A percentile compares a stretch with the other conserved stretches of the same genome.
phyloP scores from a whole-genome alignment of 2,113 vertebrate species.

The Amblyornis subalaris region DNA sequence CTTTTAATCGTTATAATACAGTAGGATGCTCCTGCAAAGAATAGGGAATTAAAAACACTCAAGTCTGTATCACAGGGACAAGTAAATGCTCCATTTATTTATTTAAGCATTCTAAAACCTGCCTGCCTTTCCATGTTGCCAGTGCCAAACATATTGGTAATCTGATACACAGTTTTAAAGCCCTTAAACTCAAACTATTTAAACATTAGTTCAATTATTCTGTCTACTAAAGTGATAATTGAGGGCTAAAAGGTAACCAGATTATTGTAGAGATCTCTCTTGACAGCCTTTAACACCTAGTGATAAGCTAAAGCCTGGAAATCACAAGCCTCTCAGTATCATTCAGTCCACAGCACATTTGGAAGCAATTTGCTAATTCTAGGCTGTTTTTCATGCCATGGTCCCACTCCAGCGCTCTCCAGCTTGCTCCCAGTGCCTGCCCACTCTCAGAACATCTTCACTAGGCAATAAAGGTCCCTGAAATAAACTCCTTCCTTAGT shows the following conservation, averaged over 20 bases:
- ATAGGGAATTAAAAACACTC: background rate
- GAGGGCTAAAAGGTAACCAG: slow-evolving; percentile 3
- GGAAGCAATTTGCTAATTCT: background rate
- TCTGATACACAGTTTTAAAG: background rate
- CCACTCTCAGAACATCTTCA: background rate
- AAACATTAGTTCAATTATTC: background rate
- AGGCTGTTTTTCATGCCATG: background rate
- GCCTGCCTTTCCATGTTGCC: background rate
- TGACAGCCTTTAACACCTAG: background rate
- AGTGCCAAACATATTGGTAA: background rate
- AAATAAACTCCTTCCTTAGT: background rate
- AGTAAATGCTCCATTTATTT: background rate
- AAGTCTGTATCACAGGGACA: background rate
- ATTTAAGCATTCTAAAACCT: background rate
- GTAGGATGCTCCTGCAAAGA: background rate
- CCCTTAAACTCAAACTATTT: background rate
- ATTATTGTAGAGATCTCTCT: background rate
- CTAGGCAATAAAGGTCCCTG: background rate
- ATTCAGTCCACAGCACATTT: background rate
- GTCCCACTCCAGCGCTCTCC: background rate
- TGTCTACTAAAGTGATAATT: background rate
- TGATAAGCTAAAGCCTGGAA: background rate
- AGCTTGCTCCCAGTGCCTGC: background rate
- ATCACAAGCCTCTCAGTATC: background rate
- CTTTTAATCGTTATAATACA: background rate